Conservation (phyloP, 2,888 invertebrate genomes). For the Digitonthophagus gazella region DNA sequence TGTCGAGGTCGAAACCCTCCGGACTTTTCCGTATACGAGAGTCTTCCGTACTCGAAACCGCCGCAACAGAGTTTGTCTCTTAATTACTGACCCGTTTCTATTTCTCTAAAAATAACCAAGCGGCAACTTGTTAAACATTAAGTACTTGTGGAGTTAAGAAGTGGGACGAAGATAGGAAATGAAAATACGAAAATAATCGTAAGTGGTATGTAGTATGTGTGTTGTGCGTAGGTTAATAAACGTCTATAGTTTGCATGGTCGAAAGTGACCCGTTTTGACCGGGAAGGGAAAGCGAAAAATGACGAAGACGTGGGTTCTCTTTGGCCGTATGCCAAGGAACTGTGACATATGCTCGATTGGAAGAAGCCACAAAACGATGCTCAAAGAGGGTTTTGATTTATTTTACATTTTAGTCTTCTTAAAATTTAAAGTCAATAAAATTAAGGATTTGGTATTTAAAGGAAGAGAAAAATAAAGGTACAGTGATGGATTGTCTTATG, state of each 20-base stretch:
- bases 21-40: neutral
- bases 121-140: neutral
- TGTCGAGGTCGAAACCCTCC: neutral
- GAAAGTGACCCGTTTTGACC: neutral
- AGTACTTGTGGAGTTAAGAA: neutral
- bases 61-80: neutral
- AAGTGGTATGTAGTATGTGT: neutral
- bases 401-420: too few species aligned
- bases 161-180: neutral
- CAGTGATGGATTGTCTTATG: too few species aligned
- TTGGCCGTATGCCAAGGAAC: too few species aligned
- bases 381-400: too few species aligned
- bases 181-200: neutral
- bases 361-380: too few species aligned
- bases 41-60: neutral
- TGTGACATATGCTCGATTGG: too few species aligned
- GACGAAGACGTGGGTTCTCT: too few species aligned
- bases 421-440: too few species aligned
- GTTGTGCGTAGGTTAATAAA: neutral
- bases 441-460: too few species aligned
- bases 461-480: too few species aligned
- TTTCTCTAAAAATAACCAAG: neutral
- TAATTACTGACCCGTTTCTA: neutral
- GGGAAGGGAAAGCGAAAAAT: neutral
- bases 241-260: neutral